Evolutionary conservation across 2,797 vertebrate genomes (phyloP).

Genomic region (Sebastes hubbsi): DNA sequence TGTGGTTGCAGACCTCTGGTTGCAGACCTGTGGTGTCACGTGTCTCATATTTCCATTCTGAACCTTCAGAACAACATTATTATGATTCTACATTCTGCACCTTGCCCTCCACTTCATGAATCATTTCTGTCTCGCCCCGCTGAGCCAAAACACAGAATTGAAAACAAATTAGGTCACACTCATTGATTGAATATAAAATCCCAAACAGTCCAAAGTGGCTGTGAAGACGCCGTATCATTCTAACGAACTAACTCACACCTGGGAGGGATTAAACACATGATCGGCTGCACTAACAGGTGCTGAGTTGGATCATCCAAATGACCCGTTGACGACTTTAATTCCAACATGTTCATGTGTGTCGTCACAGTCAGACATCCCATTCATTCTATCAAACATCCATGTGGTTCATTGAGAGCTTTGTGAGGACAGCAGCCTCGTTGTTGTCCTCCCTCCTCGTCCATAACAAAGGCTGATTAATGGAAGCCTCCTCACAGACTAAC

Average conservation of each 20-base stretch:
- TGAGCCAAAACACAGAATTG: neutral
- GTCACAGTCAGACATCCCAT: neutral
- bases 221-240: neutral
- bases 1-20: too few relatives aligned
- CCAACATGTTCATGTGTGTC: neutral
- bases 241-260: neutral
- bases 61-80: too few relatives aligned
- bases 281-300: neutral
- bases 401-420: conserved; percentile 2
- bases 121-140: too few relatives aligned
- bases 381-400: neutral
- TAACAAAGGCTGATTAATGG: conserved; percentile 77
- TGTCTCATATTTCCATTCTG: too few relatives aligned
- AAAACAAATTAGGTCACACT: neutral
- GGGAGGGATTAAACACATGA: conserved; percentile 1
- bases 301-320: neutral
- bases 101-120: too few relatives aligned
- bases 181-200: neutral
- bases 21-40: too few relatives aligned
- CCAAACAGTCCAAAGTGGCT: neutral
- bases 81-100: too few relatives aligned
- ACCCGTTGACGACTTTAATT: neutral
- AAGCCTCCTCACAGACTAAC: conserved; percentile 60
- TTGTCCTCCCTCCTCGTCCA: conserved; percentile 22
- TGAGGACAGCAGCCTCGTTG: conserved; percentile 37